phyloP scores from a whole-genome alignment of 2,888 invertebrate genomes.

The Laothoe populi region DNA sequence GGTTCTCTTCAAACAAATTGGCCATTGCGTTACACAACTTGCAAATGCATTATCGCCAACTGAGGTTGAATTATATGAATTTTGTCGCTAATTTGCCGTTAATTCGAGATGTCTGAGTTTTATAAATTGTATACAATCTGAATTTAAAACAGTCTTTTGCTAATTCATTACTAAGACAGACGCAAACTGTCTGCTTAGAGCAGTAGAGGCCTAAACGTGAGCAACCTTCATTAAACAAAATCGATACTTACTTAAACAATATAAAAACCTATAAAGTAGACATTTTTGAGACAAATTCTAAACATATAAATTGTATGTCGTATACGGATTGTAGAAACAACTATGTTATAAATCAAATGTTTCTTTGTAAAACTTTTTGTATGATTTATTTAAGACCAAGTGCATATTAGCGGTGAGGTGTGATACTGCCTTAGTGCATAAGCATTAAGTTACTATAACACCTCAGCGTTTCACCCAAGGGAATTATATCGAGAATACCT shows the following conservation, averaged over 20 bases:
- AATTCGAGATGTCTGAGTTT: too few relatives aligned
- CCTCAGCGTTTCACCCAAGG: too few relatives aligned
- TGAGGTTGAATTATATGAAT: too few relatives aligned
- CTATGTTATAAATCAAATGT: not conserved
- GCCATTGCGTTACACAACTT: not conserved
- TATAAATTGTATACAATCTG: not conserved
- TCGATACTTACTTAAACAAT: not conserved
- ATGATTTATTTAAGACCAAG: too few relatives aligned
- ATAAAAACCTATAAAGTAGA: not conserved
- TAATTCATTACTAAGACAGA: not conserved
- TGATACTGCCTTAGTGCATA: too few relatives aligned
- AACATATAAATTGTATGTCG: not conserved
- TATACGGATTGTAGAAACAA: conserved; percentile 5
- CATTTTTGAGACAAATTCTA: not conserved
- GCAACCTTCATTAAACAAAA: too few relatives aligned
- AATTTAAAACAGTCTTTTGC: not conserved
- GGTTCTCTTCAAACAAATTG: not conserved
- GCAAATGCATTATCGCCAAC: too few relatives aligned
- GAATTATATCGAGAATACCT: too few relatives aligned
- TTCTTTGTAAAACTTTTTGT: not conserved
- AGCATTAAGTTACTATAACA: too few relatives aligned
- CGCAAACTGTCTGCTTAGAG: not conserved
- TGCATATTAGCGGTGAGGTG: conserved; percentile 1
- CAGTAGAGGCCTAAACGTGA: not conserved
- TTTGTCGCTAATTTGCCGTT: too few relatives aligned